These are phyloP conservation scores for Poecilia gillii DNA, from an alignment of 2,797 vertebrate species.

Conservation along the genomic window DNA sequence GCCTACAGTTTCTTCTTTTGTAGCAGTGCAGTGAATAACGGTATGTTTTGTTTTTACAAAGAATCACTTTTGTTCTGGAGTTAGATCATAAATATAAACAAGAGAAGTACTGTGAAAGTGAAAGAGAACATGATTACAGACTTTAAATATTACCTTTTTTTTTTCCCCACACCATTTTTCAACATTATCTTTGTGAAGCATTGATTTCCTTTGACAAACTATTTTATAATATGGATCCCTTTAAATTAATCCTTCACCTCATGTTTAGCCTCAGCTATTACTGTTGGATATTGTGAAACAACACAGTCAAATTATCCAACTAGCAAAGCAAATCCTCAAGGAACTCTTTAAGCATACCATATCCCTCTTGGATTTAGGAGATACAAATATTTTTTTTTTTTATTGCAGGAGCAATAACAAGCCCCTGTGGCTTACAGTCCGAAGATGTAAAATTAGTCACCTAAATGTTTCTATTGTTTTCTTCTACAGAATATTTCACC, in stretches of 20 bases:
- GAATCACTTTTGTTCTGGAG: slow-evolving; percentile 1
- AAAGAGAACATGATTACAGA: slow-evolving; percentile 29
- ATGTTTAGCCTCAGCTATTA: too few relatives aligned
- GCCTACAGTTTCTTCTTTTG: slow-evolving; percentile 17
- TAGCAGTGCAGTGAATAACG: slow-evolving; percentile 5
- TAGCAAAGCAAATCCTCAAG: slow-evolving; percentile 63
- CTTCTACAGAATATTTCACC: not conserved
- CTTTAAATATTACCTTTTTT: not conserved
- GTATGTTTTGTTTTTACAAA: not conserved
- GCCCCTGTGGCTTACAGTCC: slow-evolving; percentile 24
- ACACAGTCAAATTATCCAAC: slow-evolving; percentile 58
- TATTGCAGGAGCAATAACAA: slow-evolving; percentile 46
- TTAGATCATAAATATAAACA: slow-evolving; percentile 4
- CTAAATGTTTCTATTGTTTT: slow-evolving; percentile 25
- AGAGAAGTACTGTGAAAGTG: not conserved
- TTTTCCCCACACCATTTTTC: too few relatives aligned
- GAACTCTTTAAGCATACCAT: slow-evolving; percentile 51
- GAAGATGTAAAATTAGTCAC: slow-evolving; percentile 24
- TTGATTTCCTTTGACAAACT: slow-evolving; percentile 40
- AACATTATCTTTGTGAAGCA: not conserved
- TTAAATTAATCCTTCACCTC: not conserved
- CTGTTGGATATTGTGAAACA: slow-evolving; percentile 45
- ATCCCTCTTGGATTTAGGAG: slow-evolving; percentile 55
- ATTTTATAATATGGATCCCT: slow-evolving; percentile 45
- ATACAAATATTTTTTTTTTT: slow-evolving; percentile 44